Base-by-base conservation (phyloP, 2,797 vertebrate genomes). In the Pseudopleuronectes americanus region DNA sequence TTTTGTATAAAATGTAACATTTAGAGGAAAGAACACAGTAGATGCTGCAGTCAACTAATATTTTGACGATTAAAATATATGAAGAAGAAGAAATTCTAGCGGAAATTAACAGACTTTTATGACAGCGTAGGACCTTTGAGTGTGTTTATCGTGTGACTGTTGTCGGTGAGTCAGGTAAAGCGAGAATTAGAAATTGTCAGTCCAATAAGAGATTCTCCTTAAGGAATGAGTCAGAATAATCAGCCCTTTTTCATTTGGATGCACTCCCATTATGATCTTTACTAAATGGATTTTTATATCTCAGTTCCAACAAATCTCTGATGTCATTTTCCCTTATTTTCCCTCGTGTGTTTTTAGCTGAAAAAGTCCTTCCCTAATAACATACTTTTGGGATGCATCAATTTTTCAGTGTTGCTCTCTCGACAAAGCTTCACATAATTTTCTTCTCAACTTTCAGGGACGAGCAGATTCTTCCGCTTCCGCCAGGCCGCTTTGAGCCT, bases 381-480 rank as follows among this genome's bases (percentile, higher is more conserved):
- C 13, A 17, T 51, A 23, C 17, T 55, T 60, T 26, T 45, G 6
- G 13, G 28, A 61, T 28, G 12, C 9, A 52, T 45, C 12, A 22
- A n/a, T 21, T 57, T 49, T 38, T 19, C 6, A 33, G 5, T 48
- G 31, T 19, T 41, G n/a, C 57, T 38, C 6, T 43, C 9, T 8
- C 59, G 17, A 71, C 57, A 45, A 53, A 8, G 3, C 1, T 28
- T 77, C 5, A 73, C 8, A 4, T 41, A 3, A 24, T 71, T 68
- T 68, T 71, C 16, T 38, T 33, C 55, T 70, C 26, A 62, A 19
- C 76, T 89, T 43, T 74, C 38, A 93, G 92, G 89, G 84, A 77
- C 90, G 94, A 96, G 96, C 51, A 94, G 95, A 90, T 95, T 99
- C 89, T 97, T 98, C 90, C 95, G 96, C 33, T 96, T 99, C 89